Percentiles rank a stretch among this genome's conserved stretches.
These are phyloP conservation scores for Tigriopus japonicus DNA, from an alignment of 1,140 invertebrate genomes.

Conservation along the genomic window DNA sequence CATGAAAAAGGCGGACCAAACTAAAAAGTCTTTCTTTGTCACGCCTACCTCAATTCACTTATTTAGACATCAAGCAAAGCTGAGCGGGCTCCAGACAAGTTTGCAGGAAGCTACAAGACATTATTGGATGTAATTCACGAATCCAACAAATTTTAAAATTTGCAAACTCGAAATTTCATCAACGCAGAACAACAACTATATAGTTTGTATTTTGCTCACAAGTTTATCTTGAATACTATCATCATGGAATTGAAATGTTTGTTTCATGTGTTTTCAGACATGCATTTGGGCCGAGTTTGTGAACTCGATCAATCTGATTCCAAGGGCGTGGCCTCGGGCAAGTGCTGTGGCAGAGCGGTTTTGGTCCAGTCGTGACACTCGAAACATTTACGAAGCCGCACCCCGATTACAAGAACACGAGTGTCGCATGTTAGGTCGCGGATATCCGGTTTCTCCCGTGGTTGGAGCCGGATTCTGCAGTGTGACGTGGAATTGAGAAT, in stretches of 20 bases:
- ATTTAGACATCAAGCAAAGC: too few species aligned
- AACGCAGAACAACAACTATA: too few species aligned
- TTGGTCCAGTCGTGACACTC: slow-evolving; percentile 44
- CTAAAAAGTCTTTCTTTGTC: too few species aligned
- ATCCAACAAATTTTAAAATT: too few species aligned
- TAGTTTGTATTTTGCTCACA: too few species aligned
- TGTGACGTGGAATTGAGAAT: not conserved
- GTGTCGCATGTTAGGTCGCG: slow-evolving; percentile 55
- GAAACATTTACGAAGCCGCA: slow-evolving; percentile 27
- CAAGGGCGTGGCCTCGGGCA: slow-evolving; percentile 49
- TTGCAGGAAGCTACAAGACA: too few species aligned
- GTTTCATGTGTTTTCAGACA: slow-evolving; percentile 30
- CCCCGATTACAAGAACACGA: slow-evolving; percentile 56
- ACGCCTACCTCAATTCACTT: too few species aligned
- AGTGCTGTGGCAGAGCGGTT: slow-evolving; percentile 61
- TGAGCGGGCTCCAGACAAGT: too few species aligned
- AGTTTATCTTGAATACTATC: too few species aligned
- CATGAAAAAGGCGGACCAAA: too few species aligned
- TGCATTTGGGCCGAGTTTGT: slow-evolving; percentile 80
- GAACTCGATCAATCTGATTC: slow-evolving; percentile 39
- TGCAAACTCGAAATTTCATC: too few species aligned
- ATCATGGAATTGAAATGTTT: not conserved
- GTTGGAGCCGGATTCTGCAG: not conserved
- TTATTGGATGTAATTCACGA: too few species aligned
- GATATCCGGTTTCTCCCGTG: slow-evolving; percentile 43